Evolutionary conservation across 1,140 invertebrate genomes (phyloP).

Genomic region (Drosophila quadrilineata): DNA sequence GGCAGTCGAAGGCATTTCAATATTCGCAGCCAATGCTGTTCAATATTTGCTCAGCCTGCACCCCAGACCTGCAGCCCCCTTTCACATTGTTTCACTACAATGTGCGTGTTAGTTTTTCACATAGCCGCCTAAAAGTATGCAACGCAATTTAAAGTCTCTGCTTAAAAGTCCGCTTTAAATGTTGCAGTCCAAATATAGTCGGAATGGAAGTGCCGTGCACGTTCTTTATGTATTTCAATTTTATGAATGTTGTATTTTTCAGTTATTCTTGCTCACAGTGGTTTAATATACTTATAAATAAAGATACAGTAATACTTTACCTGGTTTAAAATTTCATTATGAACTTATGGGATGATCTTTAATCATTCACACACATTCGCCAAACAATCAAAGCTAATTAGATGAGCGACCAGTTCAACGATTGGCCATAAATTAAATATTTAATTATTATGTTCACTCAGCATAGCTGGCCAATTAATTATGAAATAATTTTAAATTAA

Average conservation of each 20-base stretch:
- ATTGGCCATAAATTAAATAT: slow-evolving; percentile 57
- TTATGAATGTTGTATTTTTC: too few species aligned
- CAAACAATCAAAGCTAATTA: slow-evolving; percentile 41
- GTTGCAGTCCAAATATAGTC: not conserved
- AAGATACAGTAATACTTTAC: too few species aligned
- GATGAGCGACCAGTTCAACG: slow-evolving; percentile 24
- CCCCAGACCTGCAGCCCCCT: not conserved
- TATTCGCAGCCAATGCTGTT: slow-evolving; percentile 65
- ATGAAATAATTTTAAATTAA: slow-evolving; percentile 76
- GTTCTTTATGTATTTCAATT: not conserved
- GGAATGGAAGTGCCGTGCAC: not conserved
- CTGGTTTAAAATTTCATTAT: too few species aligned
- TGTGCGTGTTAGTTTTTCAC: not conserved
- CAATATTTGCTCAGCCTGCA: slow-evolving; percentile 55
- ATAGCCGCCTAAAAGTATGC: slow-evolving; percentile 22
- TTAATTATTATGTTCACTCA: slow-evolving; percentile 69
- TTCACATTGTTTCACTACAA: not conserved
- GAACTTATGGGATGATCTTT: too few species aligned
- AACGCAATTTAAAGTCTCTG: not conserved
- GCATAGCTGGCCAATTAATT: slow-evolving; percentile 62
- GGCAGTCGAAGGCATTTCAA: slow-evolving; percentile 51
- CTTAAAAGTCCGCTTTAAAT: not conserved
- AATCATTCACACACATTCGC: not conserved
- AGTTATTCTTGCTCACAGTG: too few species aligned
- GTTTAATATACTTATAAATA: too few species aligned